Evolutionary conservation across 2,888 invertebrate species (phyloP), one percentile per base, ranked within the genome.

Genomic region (Archips xylosteana): DNA sequence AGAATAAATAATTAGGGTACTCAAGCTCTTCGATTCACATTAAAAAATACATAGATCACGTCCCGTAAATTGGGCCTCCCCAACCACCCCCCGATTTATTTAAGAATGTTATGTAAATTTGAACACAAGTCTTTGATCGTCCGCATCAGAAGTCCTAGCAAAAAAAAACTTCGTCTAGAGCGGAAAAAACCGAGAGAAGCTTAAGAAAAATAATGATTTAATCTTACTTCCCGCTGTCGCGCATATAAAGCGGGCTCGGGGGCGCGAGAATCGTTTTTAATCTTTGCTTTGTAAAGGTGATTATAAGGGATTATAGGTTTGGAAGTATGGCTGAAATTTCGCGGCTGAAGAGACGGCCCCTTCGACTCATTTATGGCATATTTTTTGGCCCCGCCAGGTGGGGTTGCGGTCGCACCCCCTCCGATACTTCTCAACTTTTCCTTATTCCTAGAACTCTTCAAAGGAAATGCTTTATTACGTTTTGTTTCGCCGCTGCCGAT

Each of bases 281-380:
- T 95, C 95, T 95, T 95, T 95, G 95, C 95, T 95, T 95, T 95
- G 94, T 95, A 94, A 95, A 95, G 94, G 94, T 95, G 95, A 95
- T 95, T 95, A 95, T 94, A 90, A 94, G 86, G 94, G 95, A 95
- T 95, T 94, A 95, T 94, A 94, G 94, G 95, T 95, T 94, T 92
- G 93, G 87, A 94, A 95, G 95, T 94, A 94, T 94, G 94, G 86
- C 92, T 89, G 92, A 92, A 94, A 91, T 93, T 93, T 93, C 89
- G 88, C 86, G 91, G 89, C 92, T 89, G 89, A 88, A 85, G 88
- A 86, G 87, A 82, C 85, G 87, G 82, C 86, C 87, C 88, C 87
- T 87, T 85, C 84, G 85, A 86, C 86, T 92, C 92, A 87, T 92
- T 93, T 90, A 89, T 87, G 88, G 83, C 85, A 87, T 92, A 94